Evolutionary conservation across 2,888 invertebrate genomes (phyloP), one percentile per base, ranked within the genome.

Genomic region (Temnothorax ravouxi): DNA sequence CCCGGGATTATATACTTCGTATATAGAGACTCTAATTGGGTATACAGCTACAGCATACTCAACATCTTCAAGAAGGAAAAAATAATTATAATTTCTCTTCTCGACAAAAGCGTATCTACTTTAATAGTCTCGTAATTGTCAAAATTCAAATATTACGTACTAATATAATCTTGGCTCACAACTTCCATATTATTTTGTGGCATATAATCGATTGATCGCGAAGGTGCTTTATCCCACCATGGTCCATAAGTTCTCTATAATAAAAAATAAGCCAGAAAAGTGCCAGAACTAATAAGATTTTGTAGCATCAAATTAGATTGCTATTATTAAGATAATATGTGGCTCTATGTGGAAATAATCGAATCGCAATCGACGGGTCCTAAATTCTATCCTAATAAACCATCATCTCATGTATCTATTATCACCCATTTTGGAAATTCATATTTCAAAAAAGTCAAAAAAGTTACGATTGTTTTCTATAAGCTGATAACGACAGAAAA

Each of bases 1-100:
- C 38, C 98, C 98, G 0, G 98, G 98, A 94, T 98, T 98, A 92
- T 97, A 98, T 0, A 98, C 98, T 95, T 98, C 98, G 94, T 97
- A 98, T 85, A 98, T 96, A 1, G 96, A 96, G 80, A 98, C 96
- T 91, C 96, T 96, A 69, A 96, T 94, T 8, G 97, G 97, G 92
- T 96, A 96, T 3, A 97, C 97, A 71, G 96, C 95, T 87, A 95
- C 95, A 92, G 96, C 96, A 95, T 97, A 97, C 90, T 96, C 96
- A 91, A 96, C 95, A 95, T 97, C 97, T 97, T 83, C 1, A 82
- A 34, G 66, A 52, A 18, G 52, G n/a, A 52, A 56, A 44, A 29
- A 52, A 56, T 0, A 54, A 54, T 61, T 29, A 54, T 21, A 80
- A 52, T 67, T 13, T 74, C 1, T 66, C 3, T 25, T 44, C 0